Evolutionary conservation across 2,888 invertebrate species (phyloP).

Genomic region (Ametastegia equiseti): DNA sequence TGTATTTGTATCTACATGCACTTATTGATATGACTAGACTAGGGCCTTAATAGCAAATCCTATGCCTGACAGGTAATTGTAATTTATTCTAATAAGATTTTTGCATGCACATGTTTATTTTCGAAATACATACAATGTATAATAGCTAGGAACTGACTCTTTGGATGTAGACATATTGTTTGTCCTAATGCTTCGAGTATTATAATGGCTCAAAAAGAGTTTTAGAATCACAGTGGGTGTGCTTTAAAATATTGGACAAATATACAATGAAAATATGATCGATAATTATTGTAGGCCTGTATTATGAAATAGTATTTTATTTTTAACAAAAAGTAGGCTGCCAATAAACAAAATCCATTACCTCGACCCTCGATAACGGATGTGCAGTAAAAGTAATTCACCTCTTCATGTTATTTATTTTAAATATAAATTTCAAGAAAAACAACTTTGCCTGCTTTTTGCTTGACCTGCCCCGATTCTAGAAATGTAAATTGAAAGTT

Average conservation of each 20-base stretch:
- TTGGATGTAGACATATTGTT: constrained; percentile 30
- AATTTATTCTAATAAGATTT: constrained; percentile 31
- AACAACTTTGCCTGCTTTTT: too few relatives aligned
- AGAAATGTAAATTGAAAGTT: not conserved
- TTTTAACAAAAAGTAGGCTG: not conserved
- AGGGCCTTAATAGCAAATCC: constrained; percentile 31
- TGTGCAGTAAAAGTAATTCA: not conserved
- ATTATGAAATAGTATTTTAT: not conserved
- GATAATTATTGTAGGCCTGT: not conserved
- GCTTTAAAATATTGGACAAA: not conserved
- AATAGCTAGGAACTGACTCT: constrained; percentile 40
- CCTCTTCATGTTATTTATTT: not conserved
- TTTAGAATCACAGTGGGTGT: constrained; percentile 15
- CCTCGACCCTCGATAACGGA: not conserved
- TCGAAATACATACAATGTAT: not conserved
- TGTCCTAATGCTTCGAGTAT: constrained; percentile 5
- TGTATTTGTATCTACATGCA: constrained; percentile 28
- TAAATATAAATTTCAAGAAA: not conserved
- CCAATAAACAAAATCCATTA: not conserved
- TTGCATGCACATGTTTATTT: constrained; percentile 10
- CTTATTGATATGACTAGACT: constrained; percentile 42
- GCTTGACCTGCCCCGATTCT: not conserved
- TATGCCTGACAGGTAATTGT: constrained; percentile 12
- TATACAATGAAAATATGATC: not conserved
- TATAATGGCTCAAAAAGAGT: not conserved